These are phyloP conservation scores for Muntiacus muntjak DNA, from an alignment of 2,113 vertebrate genomes.

Conservation along the genomic window DNA sequence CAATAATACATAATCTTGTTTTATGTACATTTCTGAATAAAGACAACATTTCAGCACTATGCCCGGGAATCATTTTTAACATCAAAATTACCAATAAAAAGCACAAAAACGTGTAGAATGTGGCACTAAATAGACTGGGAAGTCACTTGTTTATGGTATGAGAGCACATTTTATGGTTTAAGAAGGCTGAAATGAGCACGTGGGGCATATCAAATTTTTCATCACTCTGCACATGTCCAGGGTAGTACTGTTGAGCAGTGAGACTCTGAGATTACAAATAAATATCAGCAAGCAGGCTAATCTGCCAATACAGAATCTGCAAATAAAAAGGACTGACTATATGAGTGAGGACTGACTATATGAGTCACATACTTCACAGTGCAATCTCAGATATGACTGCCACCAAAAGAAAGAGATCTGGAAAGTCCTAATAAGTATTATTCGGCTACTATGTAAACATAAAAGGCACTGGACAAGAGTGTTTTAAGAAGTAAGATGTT, in stretches of 20 bases:
- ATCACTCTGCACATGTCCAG: neutral
- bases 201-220: neutral
- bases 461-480: neutral
- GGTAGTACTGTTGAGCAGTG: neutral
- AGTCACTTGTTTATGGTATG: neutral
- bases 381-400: neutral
- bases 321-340: neutral
- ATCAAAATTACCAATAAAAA: neutral
- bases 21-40: neutral
- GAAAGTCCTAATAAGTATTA: neutral
- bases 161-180: neutral
- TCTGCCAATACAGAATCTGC: neutral
- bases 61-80: neutral
- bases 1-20: neutral
- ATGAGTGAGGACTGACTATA: neutral
- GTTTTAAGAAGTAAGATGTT: neutral
- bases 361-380: neutral
- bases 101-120: neutral
- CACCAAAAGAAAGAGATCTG: neutral
- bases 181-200: neutral
- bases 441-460: neutral
- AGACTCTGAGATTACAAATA: neutral
- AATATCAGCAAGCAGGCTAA: neutral
- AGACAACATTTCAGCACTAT: neutral
- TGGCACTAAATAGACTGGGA: neutral